Conservation (phyloP, 2,888 invertebrate species). For the Hoplodrina ambigua region DNA sequence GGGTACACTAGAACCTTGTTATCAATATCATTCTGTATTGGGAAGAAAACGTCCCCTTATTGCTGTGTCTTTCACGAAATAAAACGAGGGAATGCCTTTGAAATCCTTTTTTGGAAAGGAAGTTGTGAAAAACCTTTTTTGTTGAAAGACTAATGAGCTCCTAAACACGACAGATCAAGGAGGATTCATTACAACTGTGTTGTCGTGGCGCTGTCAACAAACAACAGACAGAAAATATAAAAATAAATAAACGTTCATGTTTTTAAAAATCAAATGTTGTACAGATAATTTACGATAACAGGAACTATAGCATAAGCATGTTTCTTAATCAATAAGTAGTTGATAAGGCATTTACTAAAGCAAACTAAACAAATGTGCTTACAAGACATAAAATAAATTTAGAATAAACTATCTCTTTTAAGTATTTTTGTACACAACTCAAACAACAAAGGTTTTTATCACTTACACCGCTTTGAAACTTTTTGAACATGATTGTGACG, state of each 20-base stretch:
- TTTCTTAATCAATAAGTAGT: not conserved
- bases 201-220: constrained; percentile 21
- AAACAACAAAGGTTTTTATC: not conserved
- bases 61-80: constrained; percentile 56
- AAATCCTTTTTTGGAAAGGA: constrained; percentile 57
- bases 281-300: not conserved
- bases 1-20: constrained; percentile 56
- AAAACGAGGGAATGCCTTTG: constrained; percentile 65
- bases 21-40: constrained; percentile 53
- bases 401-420: not conserved
- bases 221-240: not conserved
- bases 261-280: not conserved
- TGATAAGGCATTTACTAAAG: not conserved
- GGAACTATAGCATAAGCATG: not conserved
- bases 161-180: constrained; percentile 72
- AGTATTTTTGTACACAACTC: not conserved
- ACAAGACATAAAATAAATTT: not conserved
- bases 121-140: constrained; percentile 58
- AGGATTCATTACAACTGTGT: constrained; percentile 62
- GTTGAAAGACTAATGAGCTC: constrained; percentile 69
- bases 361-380: not conserved
- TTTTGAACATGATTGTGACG: not conserved
- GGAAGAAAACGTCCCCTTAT: constrained; percentile 58
- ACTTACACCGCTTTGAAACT: not conserved
- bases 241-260: not conserved